These are phyloP conservation scores for Anagyrus pseudococci DNA, from an alignment of 2,888 invertebrate genomes.

Conservation along the genomic window DNA sequence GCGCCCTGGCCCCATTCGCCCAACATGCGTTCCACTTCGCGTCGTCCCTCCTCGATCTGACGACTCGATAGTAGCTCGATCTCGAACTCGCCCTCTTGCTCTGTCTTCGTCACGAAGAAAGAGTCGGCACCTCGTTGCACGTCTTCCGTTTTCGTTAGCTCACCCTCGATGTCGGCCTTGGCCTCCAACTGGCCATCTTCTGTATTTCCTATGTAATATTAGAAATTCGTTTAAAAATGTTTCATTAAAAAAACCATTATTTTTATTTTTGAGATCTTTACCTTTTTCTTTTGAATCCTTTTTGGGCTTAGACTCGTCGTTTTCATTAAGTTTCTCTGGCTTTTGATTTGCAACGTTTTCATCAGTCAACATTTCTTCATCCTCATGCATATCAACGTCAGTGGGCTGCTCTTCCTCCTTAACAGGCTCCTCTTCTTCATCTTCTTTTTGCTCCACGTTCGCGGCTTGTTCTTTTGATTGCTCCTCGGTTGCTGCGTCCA, in stretches of 20 bases:
- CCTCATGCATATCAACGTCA: slow-evolving; percentile 49
- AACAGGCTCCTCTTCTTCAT: slow-evolving; percentile 61
- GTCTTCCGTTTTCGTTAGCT: slow-evolving; percentile 70
- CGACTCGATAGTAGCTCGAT: slow-evolving; percentile 11
- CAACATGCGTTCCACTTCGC: slow-evolving; percentile 52
- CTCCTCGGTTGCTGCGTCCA: slow-evolving; percentile 82
- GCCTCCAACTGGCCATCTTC: slow-evolving; percentile 63
- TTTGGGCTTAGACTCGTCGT: slow-evolving; percentile 47
- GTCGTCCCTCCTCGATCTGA: slow-evolving; percentile 44
- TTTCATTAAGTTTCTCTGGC: slow-evolving; percentile 63
- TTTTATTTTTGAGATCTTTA: slow-evolving; percentile 59
- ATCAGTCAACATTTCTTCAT: slow-evolving; percentile 64
- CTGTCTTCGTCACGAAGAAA: slow-evolving; percentile 74
- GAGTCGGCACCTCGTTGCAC: slow-evolving; percentile 76
- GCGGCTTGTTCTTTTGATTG: slow-evolving; percentile 76
- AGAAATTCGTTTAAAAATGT: neutral
- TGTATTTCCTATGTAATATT: slow-evolving; percentile 17
- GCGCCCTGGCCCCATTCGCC: slow-evolving; percentile 49
- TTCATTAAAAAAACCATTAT: slow-evolving; percentile 20
- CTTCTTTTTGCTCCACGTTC: slow-evolving; percentile 70
- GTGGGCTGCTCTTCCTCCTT: slow-evolving; percentile 59
- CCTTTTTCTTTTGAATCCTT: slow-evolving; percentile 57
- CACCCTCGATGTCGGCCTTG: slow-evolving; percentile 78
- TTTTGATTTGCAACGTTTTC: slow-evolving; percentile 60
- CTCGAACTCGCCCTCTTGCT: slow-evolving; percentile 35